Evolutionary conservation across 1,140 invertebrate species (phyloP), one percentile per base, ranked within the genome.

Genomic region (Pararge aegeria): DNA sequence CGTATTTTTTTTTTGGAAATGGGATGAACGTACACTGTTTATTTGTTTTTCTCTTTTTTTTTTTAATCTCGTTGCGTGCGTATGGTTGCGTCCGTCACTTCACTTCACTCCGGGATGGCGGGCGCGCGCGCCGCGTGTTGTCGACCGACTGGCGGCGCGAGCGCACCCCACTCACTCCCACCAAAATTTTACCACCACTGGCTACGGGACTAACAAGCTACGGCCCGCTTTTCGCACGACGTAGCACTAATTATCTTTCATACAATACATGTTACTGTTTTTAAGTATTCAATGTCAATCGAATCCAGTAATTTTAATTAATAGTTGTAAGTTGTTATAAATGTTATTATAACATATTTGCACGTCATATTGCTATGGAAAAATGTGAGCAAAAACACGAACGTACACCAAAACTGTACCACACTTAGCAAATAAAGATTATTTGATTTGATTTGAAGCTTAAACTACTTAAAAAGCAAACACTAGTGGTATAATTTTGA

Each of bases 111-210:
- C 66, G 72, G 58, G 46, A 50, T 63, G 59, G 76, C 83, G 80
- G 76, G 76, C 82, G 75, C 71, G 58, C 57, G 76, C 78, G 75
- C 77, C 83, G 81, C 83, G 80, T 66, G 67, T 67, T 68, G 61
- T 46, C 51, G 68, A 75, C 73, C 66, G 77, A 86, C 85, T 86
- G 80, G 13, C 73, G 64, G 80, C 85, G 85, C 83, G 64, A 42
- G 82, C 85, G 85, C 85, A 88, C 85, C 85, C 85, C 82, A 88
- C 85, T 88, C 72, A 78, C 80, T 83, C 80, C 80, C 76, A 83
- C 83, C 78, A 79, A 84, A 82, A 83, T 82, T 82, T 80, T 86
- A 80, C 85, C 83, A 88, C 85, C 81, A 73, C 69, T 61, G 52
- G 48, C 42, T 53, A 55, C 49, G 66, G 73, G 68, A 73, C 55